Evolutionary conservation across 2,113 vertebrate genomes (phyloP).

Genomic region (Motacilla tschutschensis): DNA sequence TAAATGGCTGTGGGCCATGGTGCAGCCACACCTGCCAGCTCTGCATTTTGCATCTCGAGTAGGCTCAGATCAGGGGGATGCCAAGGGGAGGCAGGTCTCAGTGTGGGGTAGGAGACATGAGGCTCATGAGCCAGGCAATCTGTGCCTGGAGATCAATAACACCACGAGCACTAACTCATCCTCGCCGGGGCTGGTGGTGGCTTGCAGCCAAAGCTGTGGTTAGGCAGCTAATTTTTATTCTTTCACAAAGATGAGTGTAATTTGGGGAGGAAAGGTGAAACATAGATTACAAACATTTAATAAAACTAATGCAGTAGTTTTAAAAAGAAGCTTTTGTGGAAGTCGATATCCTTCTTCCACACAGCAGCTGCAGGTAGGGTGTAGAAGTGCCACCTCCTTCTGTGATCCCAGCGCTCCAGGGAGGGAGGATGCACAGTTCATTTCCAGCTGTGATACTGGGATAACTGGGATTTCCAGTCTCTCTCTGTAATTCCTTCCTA

Average conservation of each 20-base stretch:
- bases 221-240: background rate
- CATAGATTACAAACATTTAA: background rate
- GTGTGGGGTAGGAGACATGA: background rate
- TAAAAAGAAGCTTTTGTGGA: background rate
- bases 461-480: background rate
- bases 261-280: slow-evolving; percentile 48
- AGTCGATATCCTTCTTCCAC: background rate
- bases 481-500: background rate
- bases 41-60: background rate
- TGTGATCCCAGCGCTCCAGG: accelerated
- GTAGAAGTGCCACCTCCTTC: background rate
- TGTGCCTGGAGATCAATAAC: slow-evolving; percentile 55
- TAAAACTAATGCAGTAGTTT: slow-evolving; percentile 42
- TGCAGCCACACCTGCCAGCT: slow-evolving; percentile 61
- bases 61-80: background rate
- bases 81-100: background rate
- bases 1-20: slow-evolving; percentile 44
- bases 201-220: slow-evolving; percentile 38
- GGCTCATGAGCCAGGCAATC: background rate
- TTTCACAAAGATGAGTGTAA: slow-evolving; percentile 5
- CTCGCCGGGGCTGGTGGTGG: background rate
- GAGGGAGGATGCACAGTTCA: background rate
- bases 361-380: background rate
- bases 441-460: background rate
- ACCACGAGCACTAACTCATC: slow-evolving; percentile 56